These are phyloP conservation scores for Siniperca knerii DNA, from an alignment of 2,113 vertebrate species.

Conservation along the genomic window DNA sequence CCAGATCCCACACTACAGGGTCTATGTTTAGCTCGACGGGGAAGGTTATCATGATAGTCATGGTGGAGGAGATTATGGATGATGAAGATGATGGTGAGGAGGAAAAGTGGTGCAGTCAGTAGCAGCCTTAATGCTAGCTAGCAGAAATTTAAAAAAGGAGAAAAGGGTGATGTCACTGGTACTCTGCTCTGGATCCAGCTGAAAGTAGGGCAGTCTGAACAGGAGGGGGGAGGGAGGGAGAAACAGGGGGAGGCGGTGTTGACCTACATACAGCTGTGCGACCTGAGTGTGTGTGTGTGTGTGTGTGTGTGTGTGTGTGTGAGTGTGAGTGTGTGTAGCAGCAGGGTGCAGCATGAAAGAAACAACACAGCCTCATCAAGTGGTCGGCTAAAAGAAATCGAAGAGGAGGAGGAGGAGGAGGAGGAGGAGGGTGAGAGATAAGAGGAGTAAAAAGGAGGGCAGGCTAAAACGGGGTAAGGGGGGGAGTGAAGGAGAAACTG, in stretches of 20 bases:
- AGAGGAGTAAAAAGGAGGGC: constrained; percentile 49
- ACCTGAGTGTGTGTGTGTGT: constrained; percentile 63
- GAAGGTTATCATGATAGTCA: constrained; percentile 29
- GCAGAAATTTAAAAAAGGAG: constrained; percentile 43
- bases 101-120: constrained; percentile 47
- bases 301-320: constrained; percentile 55
- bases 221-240: constrained; percentile 54
- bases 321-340: constrained; percentile 21
- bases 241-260: constrained; percentile 63
- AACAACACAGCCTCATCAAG: constrained; percentile 70
- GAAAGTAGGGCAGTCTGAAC: constrained; percentile 85
- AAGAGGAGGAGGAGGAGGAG: constrained; percentile 10
- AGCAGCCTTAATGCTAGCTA: constrained; percentile 36
- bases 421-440: constrained; percentile 12
- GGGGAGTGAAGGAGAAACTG: constrained; percentile 14
- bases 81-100: constrained; percentile 44
- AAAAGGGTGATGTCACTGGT: constrained; percentile 80
- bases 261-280: constrained; percentile 88
- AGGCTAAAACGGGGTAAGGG: constrained; percentile 18
- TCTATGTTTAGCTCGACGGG: constrained; percentile 49
- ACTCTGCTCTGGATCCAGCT: constrained; percentile 74
- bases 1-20: constrained; percentile 31
- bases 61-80: constrained; percentile 26
- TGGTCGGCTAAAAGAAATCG: constrained; percentile 44
- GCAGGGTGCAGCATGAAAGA: constrained; percentile 57